Percentiles rank a stretch among this genome's conserved stretches.
These are phyloP conservation scores for Frankliniella intonsa DNA, from an alignment of 2,888 invertebrate species.

Conservation along the genomic window DNA sequence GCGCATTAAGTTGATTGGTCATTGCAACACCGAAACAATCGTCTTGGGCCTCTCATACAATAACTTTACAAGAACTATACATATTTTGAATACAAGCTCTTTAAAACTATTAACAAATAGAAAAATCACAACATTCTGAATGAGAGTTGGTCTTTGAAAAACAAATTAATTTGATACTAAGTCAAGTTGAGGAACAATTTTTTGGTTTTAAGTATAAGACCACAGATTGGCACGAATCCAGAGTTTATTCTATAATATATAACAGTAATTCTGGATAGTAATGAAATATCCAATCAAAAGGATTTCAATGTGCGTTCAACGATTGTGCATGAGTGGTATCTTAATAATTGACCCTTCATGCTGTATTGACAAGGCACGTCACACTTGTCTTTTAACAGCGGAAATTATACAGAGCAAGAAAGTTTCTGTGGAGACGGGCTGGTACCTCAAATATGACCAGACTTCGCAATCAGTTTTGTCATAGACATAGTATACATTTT, in stretches of 20 bases:
- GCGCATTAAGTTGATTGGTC: slow-evolving; percentile 9
- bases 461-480: not conserved
- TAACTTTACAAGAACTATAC: not conserved
- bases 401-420: not conserved
- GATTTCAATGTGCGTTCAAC: not conserved
- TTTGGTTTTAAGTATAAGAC: not conserved
- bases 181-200: not conserved
- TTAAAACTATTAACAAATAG: not conserved
- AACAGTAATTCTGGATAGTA: not conserved
- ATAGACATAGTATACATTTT: slow-evolving; percentile 16
- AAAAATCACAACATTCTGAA: slow-evolving; percentile 20
- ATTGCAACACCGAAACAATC: slow-evolving; percentile 2
- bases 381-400: not conserved
- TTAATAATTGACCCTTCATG: not conserved
- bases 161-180: not conserved
- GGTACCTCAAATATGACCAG: not conserved
- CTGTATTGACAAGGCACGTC: not conserved
- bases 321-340: not conserved
- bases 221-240: not conserved
- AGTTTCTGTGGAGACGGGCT: not conserved
- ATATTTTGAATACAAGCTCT: slow-evolving; percentile 16
- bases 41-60: slow-evolving; percentile 12
- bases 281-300: not conserved
- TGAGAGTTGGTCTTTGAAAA: slow-evolving; percentile 11
- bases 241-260: not conserved